Evolutionary conservation across 2,113 vertebrate species (phyloP), one percentile per base, ranked within the genome.

Genomic region (Epinephelus cyanopodus): DNA sequence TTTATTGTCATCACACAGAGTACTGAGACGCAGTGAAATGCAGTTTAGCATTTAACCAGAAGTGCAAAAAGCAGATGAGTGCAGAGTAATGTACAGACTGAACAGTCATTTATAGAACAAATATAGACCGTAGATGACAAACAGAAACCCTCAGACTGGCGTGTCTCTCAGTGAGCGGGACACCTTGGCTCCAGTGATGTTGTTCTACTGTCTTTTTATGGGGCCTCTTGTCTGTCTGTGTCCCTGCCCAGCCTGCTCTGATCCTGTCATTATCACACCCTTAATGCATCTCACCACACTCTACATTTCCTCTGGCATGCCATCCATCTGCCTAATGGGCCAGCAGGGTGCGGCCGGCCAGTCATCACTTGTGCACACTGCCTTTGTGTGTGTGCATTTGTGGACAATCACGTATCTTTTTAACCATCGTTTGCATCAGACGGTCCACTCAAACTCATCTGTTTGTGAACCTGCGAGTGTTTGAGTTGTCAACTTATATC

Each of bases 301-400:
- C 84, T 78, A 74, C 69, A 74, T 89, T 92, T 89, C 82, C 90
- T 87, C 87, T 78, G 87, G 87, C 86, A 77, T 68, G 81, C 87
- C 79, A 91, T 94, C 91, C 87, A 91, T 92, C 93, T 85, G 81
- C 66, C 84, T 95, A 93, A 94, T 93, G 93, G 93, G 74, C 87
- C 87, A 64, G 88, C 17, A 54, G 93, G 92, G 92, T 29, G 91
- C 50, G 88, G 92, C 71, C 50, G 12, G 75, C 83, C 77, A 83
- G 80, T 90, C 87, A 88, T 87, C 88, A 79, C 73, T 90, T 80
- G 74, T 83, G 78, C 45, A 50, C 78, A 2, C 25, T 74, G 65
- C 65, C 68, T 86, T 80, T 60, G 48, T 72, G 47, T 79, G 45
- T 70, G 79, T 83, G 47, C 64, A 8, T 67, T 8, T 73, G 27